Percentiles rank a stretch among this genome's conserved stretches.
Conservation (phyloP, 2,113 vertebrate species). For the Prionailurus viverrinus region DNA sequence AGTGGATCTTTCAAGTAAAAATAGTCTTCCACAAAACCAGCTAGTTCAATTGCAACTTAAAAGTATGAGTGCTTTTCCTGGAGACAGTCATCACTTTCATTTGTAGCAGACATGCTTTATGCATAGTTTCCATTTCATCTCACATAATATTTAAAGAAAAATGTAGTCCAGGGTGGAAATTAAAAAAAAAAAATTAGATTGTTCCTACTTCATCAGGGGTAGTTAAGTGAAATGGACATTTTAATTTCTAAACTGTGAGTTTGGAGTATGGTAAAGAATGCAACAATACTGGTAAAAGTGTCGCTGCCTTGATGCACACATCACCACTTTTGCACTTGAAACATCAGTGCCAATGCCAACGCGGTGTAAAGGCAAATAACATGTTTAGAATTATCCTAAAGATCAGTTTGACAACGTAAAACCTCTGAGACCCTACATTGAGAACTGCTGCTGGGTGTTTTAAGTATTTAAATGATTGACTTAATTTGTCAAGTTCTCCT, state of each 20-base stretch:
- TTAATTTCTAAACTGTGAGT: not conserved
- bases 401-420: not conserved
- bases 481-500: constrained; percentile 5
- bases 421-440: not conserved
- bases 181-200: not conserved
- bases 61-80: not conserved
- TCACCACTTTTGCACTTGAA: not conserved
- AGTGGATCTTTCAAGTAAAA: not conserved
- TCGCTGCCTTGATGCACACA: not conserved
- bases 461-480: constrained; percentile 8
- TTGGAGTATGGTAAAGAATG: not conserved
- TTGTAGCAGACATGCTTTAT: not conserved
- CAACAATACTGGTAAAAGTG: not conserved
- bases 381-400: not conserved
- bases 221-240: not conserved
- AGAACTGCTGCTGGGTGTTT: not conserved
- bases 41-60: not conserved
- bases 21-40: not conserved
- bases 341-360: not conserved
- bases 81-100: not conserved
- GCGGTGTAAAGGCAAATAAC: not conserved
- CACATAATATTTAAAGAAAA: not conserved
- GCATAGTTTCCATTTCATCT: not conserved
- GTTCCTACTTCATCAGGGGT: not conserved
- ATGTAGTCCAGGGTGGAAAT: not conserved